These are phyloP conservation scores for Aramus guarauna DNA, from an alignment of 2,113 vertebrate genomes.

Conservation along the genomic window DNA sequence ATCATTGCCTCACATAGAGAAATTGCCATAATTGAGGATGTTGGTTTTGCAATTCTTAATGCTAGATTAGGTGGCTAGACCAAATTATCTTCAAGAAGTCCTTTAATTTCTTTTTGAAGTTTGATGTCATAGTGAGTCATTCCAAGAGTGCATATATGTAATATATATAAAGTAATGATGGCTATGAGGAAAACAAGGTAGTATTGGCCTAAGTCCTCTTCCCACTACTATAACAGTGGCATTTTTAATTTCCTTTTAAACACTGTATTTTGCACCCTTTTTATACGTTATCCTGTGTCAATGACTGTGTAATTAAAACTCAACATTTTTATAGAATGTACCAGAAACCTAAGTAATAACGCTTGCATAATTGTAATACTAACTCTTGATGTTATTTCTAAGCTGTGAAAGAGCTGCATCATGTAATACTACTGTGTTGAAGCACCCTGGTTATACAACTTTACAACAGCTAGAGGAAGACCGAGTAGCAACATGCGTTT, in stretches of 20 bases:
- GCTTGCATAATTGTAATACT: not conserved
- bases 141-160: not conserved
- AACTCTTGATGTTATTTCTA: not conserved
- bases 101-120: not conserved
- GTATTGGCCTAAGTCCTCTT: not conserved
- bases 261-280: not conserved
- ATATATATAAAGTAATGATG: not conserved
- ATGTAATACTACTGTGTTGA: not conserved
- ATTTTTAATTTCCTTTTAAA: slow-evolving; percentile 2
- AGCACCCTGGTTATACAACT: not conserved
- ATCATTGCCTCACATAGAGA: not conserved
- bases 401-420: not conserved
- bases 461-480: not conserved
- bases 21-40: not conserved
- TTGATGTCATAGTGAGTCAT: not conserved
- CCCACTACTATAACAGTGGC: not conserved
- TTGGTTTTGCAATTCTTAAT: not conserved
- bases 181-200: not conserved
- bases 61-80: not conserved
- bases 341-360: not conserved
- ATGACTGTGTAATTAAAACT: not conserved
- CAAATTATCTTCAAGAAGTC: not conserved
- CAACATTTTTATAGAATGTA: not conserved
- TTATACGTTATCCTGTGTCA: not conserved
- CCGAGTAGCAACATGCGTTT: not conserved